Evolutionary conservation across 2,888 invertebrate genomes (phyloP), one percentile per base, ranked within the genome.

Genomic region (Drosophila neoperkinsi): DNA sequence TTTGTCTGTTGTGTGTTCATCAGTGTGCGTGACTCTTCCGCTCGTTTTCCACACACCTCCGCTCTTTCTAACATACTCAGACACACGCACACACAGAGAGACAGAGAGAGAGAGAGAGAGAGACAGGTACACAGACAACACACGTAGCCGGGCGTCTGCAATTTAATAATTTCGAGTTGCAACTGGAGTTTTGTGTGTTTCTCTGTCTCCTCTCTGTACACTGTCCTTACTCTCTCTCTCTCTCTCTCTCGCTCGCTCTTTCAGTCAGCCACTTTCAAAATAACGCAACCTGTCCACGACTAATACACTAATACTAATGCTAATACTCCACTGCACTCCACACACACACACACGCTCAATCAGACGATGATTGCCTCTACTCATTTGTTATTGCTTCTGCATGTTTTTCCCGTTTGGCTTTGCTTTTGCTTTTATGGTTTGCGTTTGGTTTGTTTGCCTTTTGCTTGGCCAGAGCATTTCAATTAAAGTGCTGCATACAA

Each of bases 161-260:
- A 86, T 90, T 90, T 85, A 88, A 88, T 90, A 88, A 85, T 83
- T 86, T 90, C 71, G 66, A 77, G 74, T 79, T 70, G 56, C 51
- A 71, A 69, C 56, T 74, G 56, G n/a, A 51, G 51, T 67, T 41
- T 59, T 52, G 51, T 56, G 51, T 57, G 49, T 31, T 61, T 58
- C 41, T 38, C 50, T 51, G 64, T 53, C 51, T 21, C 28, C 34
- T 16, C 60, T 11, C 11, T 51, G n/a, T n/a, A 16, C 9, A 2
- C 16, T 10, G 18, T 30, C 36, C 6, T 18, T 49, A 46, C 59
- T 36, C 38, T n/a, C 30, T 31, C 41, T 28, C 61, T 28, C 61
- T 50, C 33, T 68, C 36, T 36, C 28, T 59, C 41, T 41, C 34
- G 13, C 31, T 25, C 41, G 28, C 64, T 50, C 41, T 63, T 30